Percentiles rank a stretch among this genome's conserved stretches.
Conservation (phyloP, 2,113 vertebrate genomes). For the Crotophaga sulcirostris region DNA sequence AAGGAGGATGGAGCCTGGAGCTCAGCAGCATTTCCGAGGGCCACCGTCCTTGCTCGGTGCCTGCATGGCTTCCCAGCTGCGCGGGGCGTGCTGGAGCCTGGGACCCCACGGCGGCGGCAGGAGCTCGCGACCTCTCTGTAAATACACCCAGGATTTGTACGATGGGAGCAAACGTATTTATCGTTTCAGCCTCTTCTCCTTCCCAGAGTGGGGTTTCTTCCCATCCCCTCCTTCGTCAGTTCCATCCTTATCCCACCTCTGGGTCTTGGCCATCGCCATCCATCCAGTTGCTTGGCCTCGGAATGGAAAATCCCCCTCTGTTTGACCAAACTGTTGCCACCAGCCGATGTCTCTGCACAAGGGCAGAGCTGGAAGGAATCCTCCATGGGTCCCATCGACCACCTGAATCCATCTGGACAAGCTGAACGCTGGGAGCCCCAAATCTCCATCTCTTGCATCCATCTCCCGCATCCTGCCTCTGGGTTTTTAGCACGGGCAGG, state of each 20-base stretch:
- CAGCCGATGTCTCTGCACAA: neutral
- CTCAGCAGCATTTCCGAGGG: neutral
- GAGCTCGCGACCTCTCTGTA: neutral
- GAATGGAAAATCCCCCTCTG: neutral
- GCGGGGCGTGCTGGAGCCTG: neutral
- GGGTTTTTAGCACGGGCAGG: fast-evolving
- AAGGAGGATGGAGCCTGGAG: neutral
- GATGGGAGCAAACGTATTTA: neutral
- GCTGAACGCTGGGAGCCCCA: fast-evolving
- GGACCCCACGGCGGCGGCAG: fast-evolving
- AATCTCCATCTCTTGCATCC: neutral
- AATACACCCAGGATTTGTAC: slow-evolving; percentile 15
- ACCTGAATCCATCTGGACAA: fast-evolving
- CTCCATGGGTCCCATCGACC: fast-evolving
- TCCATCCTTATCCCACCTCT: neutral
- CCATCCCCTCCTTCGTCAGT: neutral
- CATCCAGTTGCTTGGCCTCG: neutral
- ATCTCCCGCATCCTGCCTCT: neutral
- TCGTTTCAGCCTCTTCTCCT: neutral
- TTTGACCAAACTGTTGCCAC: fast-evolving
- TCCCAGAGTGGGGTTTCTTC: neutral
- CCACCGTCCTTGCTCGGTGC: neutral
- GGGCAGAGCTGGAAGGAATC: neutral
- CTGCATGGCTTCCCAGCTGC: neutral
- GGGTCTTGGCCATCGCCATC: neutral